Evolutionary conservation across 2,888 invertebrate species (phyloP), one percentile per base, ranked within the genome.

Genomic region (Drosophila sordidula): DNA sequence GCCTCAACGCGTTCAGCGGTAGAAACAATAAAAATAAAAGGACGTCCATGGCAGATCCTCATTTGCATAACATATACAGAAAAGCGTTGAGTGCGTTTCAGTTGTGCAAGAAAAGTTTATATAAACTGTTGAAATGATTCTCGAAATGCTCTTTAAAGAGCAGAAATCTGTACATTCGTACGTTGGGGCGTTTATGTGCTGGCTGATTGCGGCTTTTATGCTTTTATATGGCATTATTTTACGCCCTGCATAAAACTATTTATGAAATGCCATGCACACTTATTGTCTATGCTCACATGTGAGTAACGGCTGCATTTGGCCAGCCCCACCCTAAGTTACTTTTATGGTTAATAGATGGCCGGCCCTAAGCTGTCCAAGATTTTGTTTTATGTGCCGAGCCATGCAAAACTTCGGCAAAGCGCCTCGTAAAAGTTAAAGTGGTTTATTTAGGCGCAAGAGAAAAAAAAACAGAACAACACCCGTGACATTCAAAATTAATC

Each of bases 171-270:
- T 9, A 16, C 18, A 26, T 4, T 39, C 12, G 11, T n/a, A 18
- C 42, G 6, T 51, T 22, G 6, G 6, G 14, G 22, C 64, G 11
- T 34, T 71, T 62, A 62, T 70, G 63, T 47, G 45, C 54, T 42
- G 44, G 16, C 47, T 58, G 69, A 85, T 85, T 73, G 72, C 45
- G 70, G 49, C 56, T 70, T 68, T 78, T 64, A 69, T 67, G 65
- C 26, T 57, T 61, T 79, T 61, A 59, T 63, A 67, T 64, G 65
- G 61, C 57, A 63, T 52, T 51, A 32, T 62, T 74, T 70, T 59
- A 75, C 68, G 63, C 8, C 38, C 22, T 58, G 59, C 73, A 83
- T 80, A 78, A 86, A 82, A 82, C 82, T 82, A 85, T 82, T 81
- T 81, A 83, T 70, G 78, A 82, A 82, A 85, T 57, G 49, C 64